Base-by-base conservation (phyloP, 2,888 invertebrate genomes). In the Anthrax anthrax region DNA sequence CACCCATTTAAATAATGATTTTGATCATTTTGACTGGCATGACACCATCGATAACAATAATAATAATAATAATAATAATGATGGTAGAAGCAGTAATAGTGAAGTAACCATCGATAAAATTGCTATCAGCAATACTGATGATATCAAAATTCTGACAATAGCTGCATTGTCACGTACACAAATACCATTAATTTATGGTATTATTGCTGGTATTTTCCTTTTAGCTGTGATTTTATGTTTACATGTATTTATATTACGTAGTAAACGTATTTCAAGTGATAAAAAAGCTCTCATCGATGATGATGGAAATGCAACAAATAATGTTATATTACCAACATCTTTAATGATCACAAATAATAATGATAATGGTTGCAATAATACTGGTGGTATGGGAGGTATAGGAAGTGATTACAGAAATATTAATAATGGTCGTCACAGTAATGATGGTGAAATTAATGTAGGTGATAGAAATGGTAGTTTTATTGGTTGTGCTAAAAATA, bases 271-370 rank as follows among this genome's bases (percentile, higher is more conserved):
- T 12, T 23, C 53, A 32, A 56, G 54, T 40, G 61, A 61, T 45
- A 61, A 61, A 42, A 51, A 56, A 6, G 58, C 58, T 18, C 54
- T 61, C 17, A 58, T 61, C 46, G 60, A 60, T 18, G 58, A 58
- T 14, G 56, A 56, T 29, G 46, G 46, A 5, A 46, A 46, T 37
- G 40, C 45, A 12, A 16, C 45, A 19, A 37, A 18, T 17, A 34
- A 34, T 16, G 14, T 36, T 12, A 4, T 32, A 32, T 12, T 32
- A 32, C 29, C 29, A 32, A 12, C 29, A 32, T 32, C 29, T 32
- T 32, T 32, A 32, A 9, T 32, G 13, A 12, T 32, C 3, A 4
- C 29, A 32, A 12, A 9, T 27, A 9, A 9, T 23, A 23, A 8
- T 27, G 23, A 8, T 27, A 27, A 9, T 4, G 29, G 29, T 12